phyloP scores from a whole-genome alignment of 1,140 invertebrate species.

The Drosophila nikananu region DNA sequence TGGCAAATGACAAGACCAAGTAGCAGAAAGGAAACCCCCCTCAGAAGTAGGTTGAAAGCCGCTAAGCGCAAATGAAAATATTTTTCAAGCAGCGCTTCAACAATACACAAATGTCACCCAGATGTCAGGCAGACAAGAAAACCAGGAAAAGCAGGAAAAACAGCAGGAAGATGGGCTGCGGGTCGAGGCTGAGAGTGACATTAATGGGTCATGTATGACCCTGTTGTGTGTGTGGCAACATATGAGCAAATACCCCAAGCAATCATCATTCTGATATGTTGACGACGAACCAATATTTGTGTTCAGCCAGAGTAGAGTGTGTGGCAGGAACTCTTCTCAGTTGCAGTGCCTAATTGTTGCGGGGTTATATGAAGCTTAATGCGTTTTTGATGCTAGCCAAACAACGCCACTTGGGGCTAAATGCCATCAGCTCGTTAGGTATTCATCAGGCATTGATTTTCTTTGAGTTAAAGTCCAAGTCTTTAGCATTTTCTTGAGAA shows the following conservation, averaged over 20 bases:
- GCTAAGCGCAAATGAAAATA: slow-evolving; percentile 65
- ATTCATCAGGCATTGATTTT: slow-evolving; percentile 37
- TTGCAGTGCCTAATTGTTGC: slow-evolving; percentile 48
- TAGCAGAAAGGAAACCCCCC: neutral
- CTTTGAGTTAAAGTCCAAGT: slow-evolving; percentile 5
- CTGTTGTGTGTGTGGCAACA: slow-evolving; percentile 28
- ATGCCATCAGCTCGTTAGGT: neutral
- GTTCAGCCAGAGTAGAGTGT: slow-evolving; percentile 16
- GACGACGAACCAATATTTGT: slow-evolving; percentile 69
- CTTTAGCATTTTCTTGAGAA: neutral
- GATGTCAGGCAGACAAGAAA: slow-evolving; percentile 46
- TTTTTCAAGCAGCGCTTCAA: slow-evolving; percentile 41
- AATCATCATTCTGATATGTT: slow-evolving; percentile 47
- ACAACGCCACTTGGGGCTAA: slow-evolving; percentile 21
- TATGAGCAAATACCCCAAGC: slow-evolving; percentile 55
- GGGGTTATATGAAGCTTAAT: slow-evolving; percentile 46
- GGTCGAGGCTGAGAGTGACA: slow-evolving; percentile 12
- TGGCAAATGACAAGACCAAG: slow-evolving; percentile 7
- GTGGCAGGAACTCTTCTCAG: slow-evolving; percentile 7
- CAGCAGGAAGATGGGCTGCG: slow-evolving; percentile 8
- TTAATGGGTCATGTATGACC: slow-evolving; percentile 33
- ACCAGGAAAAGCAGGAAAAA: slow-evolving; percentile 50
- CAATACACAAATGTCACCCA: slow-evolving; percentile 52
- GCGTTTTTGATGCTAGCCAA: slow-evolving; percentile 56
- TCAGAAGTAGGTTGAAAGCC: slow-evolving; percentile 17